Conservation (phyloP, 2,797 vertebrate species). For the Enteromius afrohamiltoni region DNA sequence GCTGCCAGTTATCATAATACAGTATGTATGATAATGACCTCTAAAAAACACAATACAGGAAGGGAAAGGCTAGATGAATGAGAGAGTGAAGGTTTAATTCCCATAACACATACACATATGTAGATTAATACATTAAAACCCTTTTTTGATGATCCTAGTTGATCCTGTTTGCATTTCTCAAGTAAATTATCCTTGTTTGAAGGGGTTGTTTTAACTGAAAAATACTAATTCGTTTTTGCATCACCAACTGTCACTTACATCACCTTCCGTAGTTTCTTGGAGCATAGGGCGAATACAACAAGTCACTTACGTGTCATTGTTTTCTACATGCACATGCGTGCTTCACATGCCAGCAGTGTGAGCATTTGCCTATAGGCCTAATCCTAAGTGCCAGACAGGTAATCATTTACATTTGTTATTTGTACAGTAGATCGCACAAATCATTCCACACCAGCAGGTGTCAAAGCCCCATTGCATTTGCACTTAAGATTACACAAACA, state of each 20-base stretch:
- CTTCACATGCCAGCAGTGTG: background rate
- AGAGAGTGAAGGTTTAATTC: slow-evolving; percentile 63
- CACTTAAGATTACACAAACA: slow-evolving; percentile 8
- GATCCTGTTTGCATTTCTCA: background rate
- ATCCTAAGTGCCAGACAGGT: slow-evolving; percentile 7
- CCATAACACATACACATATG: slow-evolving; percentile 10
- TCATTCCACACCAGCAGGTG: background rate
- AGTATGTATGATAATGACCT: slow-evolving; percentile 49
- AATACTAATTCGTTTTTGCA: background rate
- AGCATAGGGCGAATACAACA: slow-evolving; percentile 1
- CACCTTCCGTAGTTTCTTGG: background rate
- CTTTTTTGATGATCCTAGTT: background rate
- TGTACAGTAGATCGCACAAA: slow-evolving; percentile 28
- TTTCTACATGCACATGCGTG: slow-evolving; percentile 15
- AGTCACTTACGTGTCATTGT: background rate
- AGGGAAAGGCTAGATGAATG: slow-evolving; percentile 55
- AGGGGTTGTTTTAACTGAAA: too few relatives aligned
- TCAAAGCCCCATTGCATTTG: slow-evolving; percentile 20
- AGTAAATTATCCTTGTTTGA: background rate
- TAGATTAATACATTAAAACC: too few relatives aligned
- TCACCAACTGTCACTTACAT: background rate
- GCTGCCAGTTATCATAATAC: slow-evolving; percentile 22
- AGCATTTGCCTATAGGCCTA: slow-evolving; percentile 10
- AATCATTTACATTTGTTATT: slow-evolving; percentile 2
- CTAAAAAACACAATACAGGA: slow-evolving; percentile 9